Conservation (phyloP, 2,113 vertebrate genomes). For the Bubo scandiacus region DNA sequence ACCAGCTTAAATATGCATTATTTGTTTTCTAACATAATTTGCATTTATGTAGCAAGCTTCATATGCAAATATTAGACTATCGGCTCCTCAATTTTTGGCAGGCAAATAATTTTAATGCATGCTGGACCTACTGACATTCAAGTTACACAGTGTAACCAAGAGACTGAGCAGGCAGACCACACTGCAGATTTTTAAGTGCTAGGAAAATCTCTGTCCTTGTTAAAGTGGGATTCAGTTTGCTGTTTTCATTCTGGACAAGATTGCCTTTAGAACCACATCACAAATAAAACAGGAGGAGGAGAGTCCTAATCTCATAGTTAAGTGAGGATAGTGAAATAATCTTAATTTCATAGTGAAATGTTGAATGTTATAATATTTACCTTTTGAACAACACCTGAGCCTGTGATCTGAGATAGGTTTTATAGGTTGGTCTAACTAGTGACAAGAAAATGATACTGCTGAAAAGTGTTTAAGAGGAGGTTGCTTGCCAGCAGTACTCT, state of each 20-base stretch:
- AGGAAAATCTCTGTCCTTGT: neutral
- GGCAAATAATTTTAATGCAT: neutral
- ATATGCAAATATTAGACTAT: neutral
- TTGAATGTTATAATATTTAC: neutral
- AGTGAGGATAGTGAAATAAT: neutral
- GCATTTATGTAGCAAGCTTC: neutral
- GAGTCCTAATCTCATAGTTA: neutral
- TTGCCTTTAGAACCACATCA: neutral
- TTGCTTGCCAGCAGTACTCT: neutral
- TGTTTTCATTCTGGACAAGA: neutral
- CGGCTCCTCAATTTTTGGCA: neutral
- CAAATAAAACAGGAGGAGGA: neutral
- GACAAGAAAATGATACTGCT: neutral
- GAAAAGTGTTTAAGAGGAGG: neutral
- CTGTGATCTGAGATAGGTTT: neutral
- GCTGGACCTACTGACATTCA: neutral
- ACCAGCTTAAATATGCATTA: neutral
- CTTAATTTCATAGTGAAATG: neutral
- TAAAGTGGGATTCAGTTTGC: neutral
- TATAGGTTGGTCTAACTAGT: neutral
- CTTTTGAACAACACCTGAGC: neutral
- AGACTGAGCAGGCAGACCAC: neutral
- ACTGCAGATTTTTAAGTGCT: neutral
- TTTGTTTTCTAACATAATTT: constrained; percentile 18
- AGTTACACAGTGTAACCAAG: neutral